These are phyloP conservation scores for Sipha maydis DNA, from an alignment of 2,888 invertebrate species.

Conservation along the genomic window DNA sequence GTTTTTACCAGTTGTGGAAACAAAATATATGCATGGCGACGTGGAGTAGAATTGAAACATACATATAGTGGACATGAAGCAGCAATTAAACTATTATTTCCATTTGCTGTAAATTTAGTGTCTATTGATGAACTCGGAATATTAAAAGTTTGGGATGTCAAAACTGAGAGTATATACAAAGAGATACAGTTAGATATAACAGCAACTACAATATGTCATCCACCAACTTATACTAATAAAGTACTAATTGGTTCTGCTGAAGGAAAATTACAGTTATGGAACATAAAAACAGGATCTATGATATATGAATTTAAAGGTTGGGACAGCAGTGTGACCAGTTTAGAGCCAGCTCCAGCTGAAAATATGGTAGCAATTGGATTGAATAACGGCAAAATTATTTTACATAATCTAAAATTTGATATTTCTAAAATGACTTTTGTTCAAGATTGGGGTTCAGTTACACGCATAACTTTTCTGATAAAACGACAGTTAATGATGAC, in stretches of 20 bases:
- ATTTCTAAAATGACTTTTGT: conserved; percentile 83
- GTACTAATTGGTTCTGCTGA: conserved; percentile 87
- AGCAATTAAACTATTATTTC: conserved; percentile 80
- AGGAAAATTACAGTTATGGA: conserved; percentile 89
- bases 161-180: conserved; percentile 75
- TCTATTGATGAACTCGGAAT: conserved; percentile 83
- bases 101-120: conserved; percentile 87
- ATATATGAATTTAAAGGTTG: conserved; percentile 83
- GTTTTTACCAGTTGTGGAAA: conserved; percentile 83
- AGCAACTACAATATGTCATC: conserved; percentile 84
- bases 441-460: conserved; percentile 93
- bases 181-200: conserved; percentile 75
- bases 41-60: conserved; percentile 86
- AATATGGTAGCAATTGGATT: conserved; percentile 93
- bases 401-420: conserved; percentile 90
- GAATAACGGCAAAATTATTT: conserved; percentile 80
- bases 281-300: conserved; percentile 80
- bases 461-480: conserved; percentile 84
- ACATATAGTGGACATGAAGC: conserved; percentile 80
- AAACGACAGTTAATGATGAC: conserved; percentile 89
- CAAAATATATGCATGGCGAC: conserved; percentile 83
- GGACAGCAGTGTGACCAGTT: conserved; percentile 75
- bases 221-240: conserved; percentile 94
- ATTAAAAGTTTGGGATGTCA: conserved; percentile 87
- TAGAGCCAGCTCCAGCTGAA: conserved; percentile 90